These are phyloP conservation scores for Champsocephalus esox DNA, from an alignment of 2,797 vertebrate genomes.

Conservation along the genomic window DNA sequence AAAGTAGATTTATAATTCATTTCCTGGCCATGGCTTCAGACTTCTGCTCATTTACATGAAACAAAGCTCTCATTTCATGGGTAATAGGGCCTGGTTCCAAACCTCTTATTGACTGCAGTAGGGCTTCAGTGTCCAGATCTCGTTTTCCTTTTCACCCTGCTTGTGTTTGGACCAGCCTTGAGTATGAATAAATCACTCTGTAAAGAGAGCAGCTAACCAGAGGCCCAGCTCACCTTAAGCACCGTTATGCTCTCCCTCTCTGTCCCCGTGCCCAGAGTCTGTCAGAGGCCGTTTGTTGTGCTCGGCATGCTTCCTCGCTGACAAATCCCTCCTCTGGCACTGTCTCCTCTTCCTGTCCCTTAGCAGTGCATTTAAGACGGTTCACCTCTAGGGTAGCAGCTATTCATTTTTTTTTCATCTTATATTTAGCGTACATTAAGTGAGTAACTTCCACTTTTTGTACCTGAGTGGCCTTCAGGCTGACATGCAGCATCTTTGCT, in stretches of 20 bases:
- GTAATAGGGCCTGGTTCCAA: constrained; percentile 33
- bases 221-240: constrained; percentile 60
- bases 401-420: constrained; percentile 72
- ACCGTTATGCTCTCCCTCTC: constrained; percentile 59
- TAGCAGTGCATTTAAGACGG: constrained; percentile 43
- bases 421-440: constrained; percentile 27
- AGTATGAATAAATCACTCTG: constrained; percentile 54
- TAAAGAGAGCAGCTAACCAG: constrained; percentile 58
- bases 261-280: constrained; percentile 68
- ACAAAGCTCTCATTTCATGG: constrained; percentile 19
- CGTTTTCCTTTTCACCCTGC: constrained; percentile 31
- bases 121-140: constrained; percentile 34
- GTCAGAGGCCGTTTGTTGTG: constrained; percentile 70
- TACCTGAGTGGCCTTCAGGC: constrained; percentile 19
- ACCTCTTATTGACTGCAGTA: constrained; percentile 46
- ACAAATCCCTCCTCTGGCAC: constrained; percentile 39
- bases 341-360: constrained; percentile 40
- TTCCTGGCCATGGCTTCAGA: constrained; percentile 18
- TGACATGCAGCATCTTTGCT: constrained; percentile 60
- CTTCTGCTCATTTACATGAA: constrained; percentile 35
- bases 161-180: constrained; percentile 46
- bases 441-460: not conserved
- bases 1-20: constrained; percentile 16
- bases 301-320: constrained; percentile 61
- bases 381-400: constrained; percentile 50